Percentiles rank a stretch among this genome's conserved stretches.
Conservation (phyloP, 2,113 vertebrate species). For the zebrafish (Danio rerio) region GRCz12tu NC_133184.1:40398001-40398500, state of each 20-base stretch:
- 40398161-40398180: conserved; percentile 48
- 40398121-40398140: conserved; percentile 53
- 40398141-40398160: conserved; percentile 58
- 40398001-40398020: conserved; percentile 37
- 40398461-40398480: conserved; percentile 47
- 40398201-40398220: conserved; percentile 61
- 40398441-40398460: conserved; percentile 18
- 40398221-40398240: conserved; percentile 61
- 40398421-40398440: conserved; percentile 19
- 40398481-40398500: conserved; percentile 24
- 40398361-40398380: conserved; percentile 37
- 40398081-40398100: conserved; percentile 51
- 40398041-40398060: conserved; percentile 71
- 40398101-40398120: conserved; percentile 55
- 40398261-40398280: conserved; percentile 66
- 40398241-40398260: conserved; percentile 78
- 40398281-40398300: conserved; percentile 63
- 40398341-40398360: conserved; percentile 51
- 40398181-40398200: conserved; percentile 73
- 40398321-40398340: conserved; percentile 58
- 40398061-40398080: conserved; percentile 35
- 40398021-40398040: conserved; percentile 56
- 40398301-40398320: conserved; percentile 58
- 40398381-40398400: conserved; percentile 30
- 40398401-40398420: conserved; percentile 20